Percentiles rank a stretch among this genome's conserved stretches.
Evolutionary conservation across 2,888 invertebrate species (phyloP).

Genomic region (Thymelicus acteon): DNA sequence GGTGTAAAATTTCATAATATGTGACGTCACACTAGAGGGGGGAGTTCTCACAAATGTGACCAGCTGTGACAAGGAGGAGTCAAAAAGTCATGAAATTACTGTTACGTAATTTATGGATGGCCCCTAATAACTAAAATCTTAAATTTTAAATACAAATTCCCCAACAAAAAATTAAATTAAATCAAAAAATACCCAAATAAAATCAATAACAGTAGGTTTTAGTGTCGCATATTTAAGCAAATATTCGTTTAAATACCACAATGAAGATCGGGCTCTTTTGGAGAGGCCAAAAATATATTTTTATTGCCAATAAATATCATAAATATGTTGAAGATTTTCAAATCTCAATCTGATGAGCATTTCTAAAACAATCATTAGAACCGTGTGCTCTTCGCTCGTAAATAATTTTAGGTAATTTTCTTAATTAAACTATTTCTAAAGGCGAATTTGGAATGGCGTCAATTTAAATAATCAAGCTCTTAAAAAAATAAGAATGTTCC

Average conservation of each 20-base stretch:
- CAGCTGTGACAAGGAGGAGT: too few species aligned
- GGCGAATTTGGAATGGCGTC: slow-evolving; percentile 10
- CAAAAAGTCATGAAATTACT: too few species aligned
- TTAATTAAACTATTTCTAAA: slow-evolving; percentile 16
- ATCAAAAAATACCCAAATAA: neutral
- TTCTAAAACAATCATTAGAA: slow-evolving; percentile 23
- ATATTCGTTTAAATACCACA: too few species aligned
- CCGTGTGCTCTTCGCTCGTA: slow-evolving; percentile 24
- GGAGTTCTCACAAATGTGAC: too few species aligned
- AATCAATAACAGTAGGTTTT: neutral
- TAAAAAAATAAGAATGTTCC: slow-evolving; percentile 14
- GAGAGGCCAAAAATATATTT: slow-evolving; percentile 4
- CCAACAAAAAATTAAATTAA: too few species aligned
- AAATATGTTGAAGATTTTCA: neutral
- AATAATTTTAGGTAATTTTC: slow-evolving; percentile 23
- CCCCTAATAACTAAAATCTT: too few species aligned
- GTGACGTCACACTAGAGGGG: too few species aligned
- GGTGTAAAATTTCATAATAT: too few species aligned
- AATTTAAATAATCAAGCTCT: slow-evolving; percentile 16
- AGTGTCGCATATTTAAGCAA: too few species aligned
- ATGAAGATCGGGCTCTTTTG: neutral
- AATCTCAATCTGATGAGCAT: neutral
- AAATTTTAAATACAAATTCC: too few species aligned
- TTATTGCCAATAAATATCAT: neutral
- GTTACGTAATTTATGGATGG: too few species aligned